phyloP scores from a whole-genome alignment of 37 sponge, comb jelly and placozoan genomes.

The Ianthella basta region DNA sequence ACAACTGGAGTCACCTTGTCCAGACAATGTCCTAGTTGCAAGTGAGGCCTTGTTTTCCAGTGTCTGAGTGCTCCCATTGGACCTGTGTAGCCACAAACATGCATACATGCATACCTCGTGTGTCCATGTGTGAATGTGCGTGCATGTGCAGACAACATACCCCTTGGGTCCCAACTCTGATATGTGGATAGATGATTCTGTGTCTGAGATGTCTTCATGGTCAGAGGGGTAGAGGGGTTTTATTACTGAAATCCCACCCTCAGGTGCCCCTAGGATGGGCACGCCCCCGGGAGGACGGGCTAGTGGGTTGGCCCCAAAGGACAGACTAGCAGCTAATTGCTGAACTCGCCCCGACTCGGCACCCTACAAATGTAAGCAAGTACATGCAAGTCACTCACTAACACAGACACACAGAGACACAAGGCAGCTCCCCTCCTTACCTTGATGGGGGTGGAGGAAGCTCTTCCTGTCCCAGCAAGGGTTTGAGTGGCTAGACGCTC shows the following conservation, averaged over 20 bases:
- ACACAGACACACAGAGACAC: neutral
- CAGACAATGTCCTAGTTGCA: too few species aligned
- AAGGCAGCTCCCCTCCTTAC: neutral
- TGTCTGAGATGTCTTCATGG: slow-evolving; percentile 10
- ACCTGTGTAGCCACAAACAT: too few species aligned
- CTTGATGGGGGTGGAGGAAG: slow-evolving; percentile 69
- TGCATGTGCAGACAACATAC: neutral
- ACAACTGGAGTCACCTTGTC: too few species aligned
- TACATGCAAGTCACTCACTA: too few species aligned
- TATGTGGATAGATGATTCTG: slow-evolving; percentile 5
- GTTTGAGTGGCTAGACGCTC: slow-evolving; percentile 31
- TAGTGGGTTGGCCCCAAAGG: slow-evolving; percentile 31
- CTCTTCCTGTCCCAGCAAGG: slow-evolving; percentile 25
- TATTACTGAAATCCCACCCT: slow-evolving; percentile 13
- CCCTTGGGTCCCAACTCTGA: neutral
- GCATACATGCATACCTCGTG: too few species aligned
- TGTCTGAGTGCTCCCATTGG: too few species aligned
- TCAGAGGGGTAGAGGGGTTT: neutral
- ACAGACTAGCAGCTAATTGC: slow-evolving; percentile 21
- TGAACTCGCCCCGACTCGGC: slow-evolving; percentile 9
- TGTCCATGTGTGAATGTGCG: too few species aligned
- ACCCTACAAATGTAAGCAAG: neutral
- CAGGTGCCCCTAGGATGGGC: slow-evolving; percentile 13
- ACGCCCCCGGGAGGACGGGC: slow-evolving; percentile 56
- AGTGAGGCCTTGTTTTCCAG: too few species aligned